Conservation (phyloP, 2,113 vertebrate genomes). For the Todiramphus saurophagus region DNA sequence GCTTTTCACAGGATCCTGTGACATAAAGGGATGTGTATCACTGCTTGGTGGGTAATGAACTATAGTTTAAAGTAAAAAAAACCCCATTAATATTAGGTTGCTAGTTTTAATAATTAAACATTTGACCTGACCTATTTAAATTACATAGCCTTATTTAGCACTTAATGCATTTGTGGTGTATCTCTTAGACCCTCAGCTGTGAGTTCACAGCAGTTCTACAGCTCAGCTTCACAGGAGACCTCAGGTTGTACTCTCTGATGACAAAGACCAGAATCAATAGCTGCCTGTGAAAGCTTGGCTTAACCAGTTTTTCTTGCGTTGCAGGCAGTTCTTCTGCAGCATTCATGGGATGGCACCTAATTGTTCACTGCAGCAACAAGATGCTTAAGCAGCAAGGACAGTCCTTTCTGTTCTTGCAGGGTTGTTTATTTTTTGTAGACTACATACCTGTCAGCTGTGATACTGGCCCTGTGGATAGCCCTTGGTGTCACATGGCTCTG, state of each 20-base stretch:
- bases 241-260: accelerated
- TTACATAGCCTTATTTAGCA: not conserved
- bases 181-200: not conserved
- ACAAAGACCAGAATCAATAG: not conserved
- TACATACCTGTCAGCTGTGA: not conserved
- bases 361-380: not conserved
- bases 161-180: not conserved
- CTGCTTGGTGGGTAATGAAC: not conserved
- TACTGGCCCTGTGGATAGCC: not conserved
- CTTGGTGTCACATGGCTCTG: not conserved
- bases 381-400: not conserved
- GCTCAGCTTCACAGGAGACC: not conserved
- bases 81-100: not conserved
- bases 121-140: not conserved
- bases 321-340: not conserved
- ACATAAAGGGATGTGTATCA: not conserved
- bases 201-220: not conserved
- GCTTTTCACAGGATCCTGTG: not conserved
- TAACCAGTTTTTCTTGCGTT: not conserved
- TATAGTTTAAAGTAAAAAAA: not conserved
- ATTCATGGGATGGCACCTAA: not conserved
- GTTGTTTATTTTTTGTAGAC: not conserved
- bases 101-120: not conserved
- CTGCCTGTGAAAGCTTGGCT: not conserved
- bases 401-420: not conserved